Base-by-base conservation (phyloP, 2,797 vertebrate species). In the Darevskia nairensis region DNA sequence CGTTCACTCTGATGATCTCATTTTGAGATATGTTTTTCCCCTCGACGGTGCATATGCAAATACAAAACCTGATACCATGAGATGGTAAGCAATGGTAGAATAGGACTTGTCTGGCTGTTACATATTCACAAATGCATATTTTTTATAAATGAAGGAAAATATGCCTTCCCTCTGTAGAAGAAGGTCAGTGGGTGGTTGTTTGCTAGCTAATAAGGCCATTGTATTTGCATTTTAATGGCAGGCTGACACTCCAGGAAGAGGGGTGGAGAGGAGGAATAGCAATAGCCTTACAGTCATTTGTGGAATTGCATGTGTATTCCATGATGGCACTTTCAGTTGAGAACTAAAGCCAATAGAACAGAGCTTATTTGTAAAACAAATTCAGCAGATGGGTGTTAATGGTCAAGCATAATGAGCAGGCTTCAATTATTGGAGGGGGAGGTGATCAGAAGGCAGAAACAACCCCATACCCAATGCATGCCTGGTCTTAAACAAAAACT, bases 301-400 rank as follows among this genome's bases (percentile, higher is more conserved):
- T 96, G 94, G 96, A 96, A 97, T 97, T 96, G 93, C 93, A 80
- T 97, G 97, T 97, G 96, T 97, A 97, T 98, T 98, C 95, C 91
- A 88, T 92, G 76, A 46, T 35, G 78, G 84, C 92, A 89, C 95
- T 95, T 94, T 96, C 92, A 93, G 86, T 80, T 80, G 91, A 83
- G 90, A 85, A 9, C 90, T 64, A 95, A 95, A 85, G 96, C 94
- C 95, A 90, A 94, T 92, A 93, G 91, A 95, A 85, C 89, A 87
- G 94, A 93, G 93, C 86, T 84, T 50, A 92, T 90, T 91, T 96
- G 91, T 87, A 25, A 89, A 94, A 93, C 85, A 68, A 92, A 88
- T 19, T 82, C 59, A 41, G 35, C 66, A 6, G 72, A 88, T 93
- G 84, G 85, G 84, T 92, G 92, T 91, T 92, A 87, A 1, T 89